Evolutionary conservation across 2,888 invertebrate species (phyloP).

Genomic region (Tenthredo distinguenda): DNA sequence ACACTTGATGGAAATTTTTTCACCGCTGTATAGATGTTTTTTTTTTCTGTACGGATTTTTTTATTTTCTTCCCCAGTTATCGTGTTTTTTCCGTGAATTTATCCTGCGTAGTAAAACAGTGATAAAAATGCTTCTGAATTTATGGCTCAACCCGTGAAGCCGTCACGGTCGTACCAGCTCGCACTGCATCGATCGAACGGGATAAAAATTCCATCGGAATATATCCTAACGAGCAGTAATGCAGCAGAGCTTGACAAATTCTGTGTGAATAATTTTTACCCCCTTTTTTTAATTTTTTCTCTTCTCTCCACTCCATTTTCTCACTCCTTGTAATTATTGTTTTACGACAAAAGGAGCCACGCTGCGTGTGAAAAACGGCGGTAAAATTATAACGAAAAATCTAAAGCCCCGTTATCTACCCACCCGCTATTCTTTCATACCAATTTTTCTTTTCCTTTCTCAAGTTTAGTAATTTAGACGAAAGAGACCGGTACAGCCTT

Average conservation of each 20-base stretch:
- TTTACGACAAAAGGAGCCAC: neutral
- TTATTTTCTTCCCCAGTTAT: neutral
- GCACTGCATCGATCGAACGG: slow-evolving; percentile 13
- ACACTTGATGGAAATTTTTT: neutral
- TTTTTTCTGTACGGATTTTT: neutral
- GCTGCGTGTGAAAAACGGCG: neutral
- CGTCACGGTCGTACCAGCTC: neutral
- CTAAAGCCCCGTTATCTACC: neutral
- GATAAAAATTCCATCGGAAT: slow-evolving; percentile 24
- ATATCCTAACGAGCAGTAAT: neutral
- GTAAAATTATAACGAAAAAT: neutral
- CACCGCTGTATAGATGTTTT: neutral
- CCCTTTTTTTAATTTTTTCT: neutral
- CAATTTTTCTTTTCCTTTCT: slow-evolving; percentile 18
- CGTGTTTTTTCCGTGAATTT: neutral
- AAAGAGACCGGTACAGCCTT: neutral
- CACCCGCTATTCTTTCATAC: neutral
- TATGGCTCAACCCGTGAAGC: neutral
- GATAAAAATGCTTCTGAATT: slow-evolving; percentile 30
- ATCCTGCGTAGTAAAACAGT: neutral
- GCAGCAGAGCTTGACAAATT: neutral
- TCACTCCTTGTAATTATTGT: neutral
- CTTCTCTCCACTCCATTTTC: neutral
- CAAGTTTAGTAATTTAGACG: slow-evolving; percentile 18
- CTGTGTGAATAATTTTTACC: neutral